These are phyloP conservation scores for Acanthopagrus latus DNA, from an alignment of 2,797 vertebrate genomes.

Conservation along the genomic window DNA sequence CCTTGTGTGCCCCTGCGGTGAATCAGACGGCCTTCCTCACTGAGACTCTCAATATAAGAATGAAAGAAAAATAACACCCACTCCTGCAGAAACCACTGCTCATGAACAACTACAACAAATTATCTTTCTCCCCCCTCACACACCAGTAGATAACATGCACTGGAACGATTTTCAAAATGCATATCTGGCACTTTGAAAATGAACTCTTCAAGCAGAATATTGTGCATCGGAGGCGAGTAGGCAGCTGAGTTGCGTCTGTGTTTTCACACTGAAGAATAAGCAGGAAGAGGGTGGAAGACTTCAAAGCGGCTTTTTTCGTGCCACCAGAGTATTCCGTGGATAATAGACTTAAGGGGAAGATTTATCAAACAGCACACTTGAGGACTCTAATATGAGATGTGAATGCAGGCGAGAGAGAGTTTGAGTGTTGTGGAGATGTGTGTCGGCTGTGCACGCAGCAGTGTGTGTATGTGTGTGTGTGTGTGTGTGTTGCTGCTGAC, in stretches of 20 bases:
- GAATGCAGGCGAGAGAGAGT: constrained; percentile 57
- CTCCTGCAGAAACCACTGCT: constrained; percentile 35
- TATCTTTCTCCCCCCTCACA: background rate
- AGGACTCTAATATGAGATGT: constrained; percentile 72
- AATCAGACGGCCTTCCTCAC: background rate
- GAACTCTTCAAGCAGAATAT: constrained; percentile 57
- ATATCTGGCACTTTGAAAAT: constrained; percentile 58
- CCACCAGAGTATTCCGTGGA: constrained; percentile 78
- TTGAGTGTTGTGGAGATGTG: constrained; percentile 30
- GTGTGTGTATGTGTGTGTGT: background rate
- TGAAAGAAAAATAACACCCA: constrained; percentile 17
- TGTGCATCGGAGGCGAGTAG: constrained; percentile 54
- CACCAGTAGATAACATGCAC: constrained; percentile 40
- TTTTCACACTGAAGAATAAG: constrained; percentile 72
- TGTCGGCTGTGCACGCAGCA: constrained; percentile 5
- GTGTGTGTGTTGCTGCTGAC: constrained; percentile 17
- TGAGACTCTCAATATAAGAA: background rate
- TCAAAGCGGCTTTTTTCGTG: constrained; percentile 76
- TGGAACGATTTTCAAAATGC: constrained; percentile 56
- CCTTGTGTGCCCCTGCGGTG: background rate
- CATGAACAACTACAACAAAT: constrained; percentile 41
- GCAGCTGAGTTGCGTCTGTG: constrained; percentile 64
- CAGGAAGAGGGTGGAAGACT: constrained; percentile 71
- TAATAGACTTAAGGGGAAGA: constrained; percentile 82
- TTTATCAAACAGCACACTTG: constrained; percentile 80